phyloP scores from a whole-genome alignment of 2,888 invertebrate species.

The Omphaloscelis lunosa region DNA sequence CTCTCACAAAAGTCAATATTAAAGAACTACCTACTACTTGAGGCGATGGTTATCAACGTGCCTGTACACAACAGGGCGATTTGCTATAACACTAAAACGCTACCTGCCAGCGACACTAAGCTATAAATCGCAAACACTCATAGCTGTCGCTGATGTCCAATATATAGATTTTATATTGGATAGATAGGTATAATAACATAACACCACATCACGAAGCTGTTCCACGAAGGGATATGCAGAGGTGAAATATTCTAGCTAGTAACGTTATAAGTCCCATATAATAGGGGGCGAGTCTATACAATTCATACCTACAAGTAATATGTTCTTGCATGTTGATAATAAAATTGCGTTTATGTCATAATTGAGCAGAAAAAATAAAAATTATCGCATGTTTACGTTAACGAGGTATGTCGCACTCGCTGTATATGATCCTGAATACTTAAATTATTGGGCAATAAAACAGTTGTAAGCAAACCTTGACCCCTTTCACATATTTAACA shows the following conservation, averaged over 20 bases:
- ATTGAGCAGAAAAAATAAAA: too few relatives aligned
- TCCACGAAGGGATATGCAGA: not conserved
- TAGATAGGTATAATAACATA: conserved; percentile 7
- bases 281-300: too few relatives aligned
- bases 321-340: too few relatives aligned
- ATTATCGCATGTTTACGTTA: too few relatives aligned
- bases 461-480: conserved; percentile 4
- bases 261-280: too few relatives aligned
- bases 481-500: conserved; percentile 6
- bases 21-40: conserved; percentile 25
- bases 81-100: conserved; percentile 47
- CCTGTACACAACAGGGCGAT: conserved; percentile 15
- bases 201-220: not conserved
- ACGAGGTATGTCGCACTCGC: not conserved
- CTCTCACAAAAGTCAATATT: conserved; percentile 56
- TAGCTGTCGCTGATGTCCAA: conserved; percentile 21
- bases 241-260: too few relatives aligned
- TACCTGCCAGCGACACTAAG: conserved; percentile 83
- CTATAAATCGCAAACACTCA: conserved; percentile 85
- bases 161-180: too few relatives aligned
- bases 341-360: too few relatives aligned
- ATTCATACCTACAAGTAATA: too few relatives aligned
- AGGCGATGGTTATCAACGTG: conserved; percentile 3
- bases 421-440: not conserved
- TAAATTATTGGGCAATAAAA: conserved; percentile 4